A percentile compares a stretch with the other conserved stretches of the same genome.
Evolutionary conservation across 1,140 invertebrate species (phyloP).

Genomic region (Diachasma alloeum): DNA sequence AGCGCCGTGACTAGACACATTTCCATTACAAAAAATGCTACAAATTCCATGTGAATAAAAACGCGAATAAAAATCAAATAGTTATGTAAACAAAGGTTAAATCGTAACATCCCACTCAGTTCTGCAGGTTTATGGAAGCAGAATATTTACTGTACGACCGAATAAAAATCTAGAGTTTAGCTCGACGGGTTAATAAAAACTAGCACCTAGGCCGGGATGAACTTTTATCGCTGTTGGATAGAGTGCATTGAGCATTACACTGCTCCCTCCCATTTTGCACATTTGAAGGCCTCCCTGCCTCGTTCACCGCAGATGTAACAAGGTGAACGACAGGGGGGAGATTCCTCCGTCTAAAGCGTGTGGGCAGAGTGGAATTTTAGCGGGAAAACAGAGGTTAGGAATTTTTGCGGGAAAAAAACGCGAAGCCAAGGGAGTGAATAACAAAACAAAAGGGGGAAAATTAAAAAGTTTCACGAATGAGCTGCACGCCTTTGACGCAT

Average conservation of each 20-base stretch:
- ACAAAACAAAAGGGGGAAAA: neutral
- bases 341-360: neutral
- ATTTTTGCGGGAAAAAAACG: neutral
- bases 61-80: no score
- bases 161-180: conserved; percentile 13
- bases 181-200: conserved; percentile 20
- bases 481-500: conserved; percentile 1
- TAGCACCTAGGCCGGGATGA: conserved; percentile 8
- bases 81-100: no score
- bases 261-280: no score
- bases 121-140: neutral
- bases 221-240: conserved; percentile 23
- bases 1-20: no score
- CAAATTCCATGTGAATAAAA: no score
- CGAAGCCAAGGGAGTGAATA: neutral
- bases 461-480: neutral
- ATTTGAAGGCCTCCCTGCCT: no score
- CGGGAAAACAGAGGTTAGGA: neutral
- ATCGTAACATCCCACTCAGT: conserved; percentile 1
- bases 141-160: conserved; percentile 2
- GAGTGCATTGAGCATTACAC: conserved; percentile 18
- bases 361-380: neutral
- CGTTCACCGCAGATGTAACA: neutral
- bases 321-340: neutral
- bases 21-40: no score